Evolutionary conservation across 1,140 invertebrate species (phyloP).

Genomic region (Caligus rogercresseyi): DNA sequence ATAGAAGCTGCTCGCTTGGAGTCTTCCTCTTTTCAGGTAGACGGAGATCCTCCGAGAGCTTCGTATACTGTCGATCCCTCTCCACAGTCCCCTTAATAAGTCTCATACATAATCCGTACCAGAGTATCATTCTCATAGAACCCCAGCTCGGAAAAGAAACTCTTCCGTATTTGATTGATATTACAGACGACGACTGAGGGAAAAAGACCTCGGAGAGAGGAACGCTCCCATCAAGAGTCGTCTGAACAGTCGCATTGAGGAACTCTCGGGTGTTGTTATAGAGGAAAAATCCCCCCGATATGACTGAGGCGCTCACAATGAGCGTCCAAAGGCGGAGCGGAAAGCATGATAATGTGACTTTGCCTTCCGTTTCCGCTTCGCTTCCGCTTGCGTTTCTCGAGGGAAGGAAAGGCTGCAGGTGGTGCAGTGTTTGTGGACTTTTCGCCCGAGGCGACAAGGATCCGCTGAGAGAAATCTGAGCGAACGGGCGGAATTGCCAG

Average conservation of each 20-base stretch:
- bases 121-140: constrained; percentile 20
- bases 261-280: constrained; percentile 19
- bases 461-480: not conserved
- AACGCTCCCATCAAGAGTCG: constrained; percentile 15
- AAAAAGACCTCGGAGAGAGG: constrained; percentile 19
- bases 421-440: not conserved
- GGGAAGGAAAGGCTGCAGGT: not conserved
- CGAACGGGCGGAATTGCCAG: too few relatives aligned
- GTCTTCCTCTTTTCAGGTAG: not conserved
- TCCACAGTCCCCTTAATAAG: constrained; percentile 18
- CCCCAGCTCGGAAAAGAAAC: constrained; percentile 17
- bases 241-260: constrained; percentile 16
- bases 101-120: constrained; percentile 19
- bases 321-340: constrained; percentile 11
- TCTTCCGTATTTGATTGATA: constrained; percentile 20
- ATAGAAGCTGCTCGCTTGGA: constrained; percentile 9
- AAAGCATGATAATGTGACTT: not conserved
- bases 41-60: constrained; percentile 1
- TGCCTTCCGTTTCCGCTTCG: not conserved
- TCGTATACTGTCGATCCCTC: not conserved
- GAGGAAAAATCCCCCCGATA: constrained; percentile 18
- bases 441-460: not conserved
- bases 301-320: constrained; percentile 6
- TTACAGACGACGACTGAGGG: constrained; percentile 19
- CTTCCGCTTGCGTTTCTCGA: not conserved